phyloP scores from a whole-genome alignment of 2,113 vertebrate species.

The Dicaeum eximium region DNA sequence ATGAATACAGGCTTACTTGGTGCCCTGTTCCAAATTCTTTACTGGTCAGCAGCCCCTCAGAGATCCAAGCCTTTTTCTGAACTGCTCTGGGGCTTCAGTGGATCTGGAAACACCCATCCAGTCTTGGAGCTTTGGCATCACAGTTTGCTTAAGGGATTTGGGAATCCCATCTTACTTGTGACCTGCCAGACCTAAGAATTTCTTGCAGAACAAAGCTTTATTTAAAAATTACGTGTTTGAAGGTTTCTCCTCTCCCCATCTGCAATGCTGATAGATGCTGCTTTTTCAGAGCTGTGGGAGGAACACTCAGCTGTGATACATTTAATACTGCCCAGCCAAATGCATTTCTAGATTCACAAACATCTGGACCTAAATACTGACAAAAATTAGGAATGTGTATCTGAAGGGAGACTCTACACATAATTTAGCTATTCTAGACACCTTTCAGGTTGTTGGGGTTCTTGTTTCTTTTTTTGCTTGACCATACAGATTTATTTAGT shows the following conservation, averaged over 20 bases:
- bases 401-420: not conserved
- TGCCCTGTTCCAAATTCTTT: not conserved
- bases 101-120: not conserved
- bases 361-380: not conserved
- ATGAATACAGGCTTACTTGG: not conserved
- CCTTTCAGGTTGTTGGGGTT: not conserved
- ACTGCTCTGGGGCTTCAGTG: not conserved
- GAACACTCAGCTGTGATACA: not conserved
- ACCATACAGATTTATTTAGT: not conserved
- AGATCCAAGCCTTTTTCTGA: not conserved
- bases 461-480: not conserved
- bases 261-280: not conserved
- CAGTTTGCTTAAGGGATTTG: not conserved
- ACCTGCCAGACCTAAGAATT: not conserved
- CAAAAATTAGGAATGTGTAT: not conserved
- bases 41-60: not conserved
- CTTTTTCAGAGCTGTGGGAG: not conserved
- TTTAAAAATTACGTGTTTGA: not conserved
- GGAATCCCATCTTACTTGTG: accelerated
- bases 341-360: not conserved
- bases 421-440: not conserved
- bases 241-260: not conserved
- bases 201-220: not conserved
- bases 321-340: not conserved
- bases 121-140: not conserved